Conservation (phyloP, 1,140 invertebrate species). For the Akabosia matsudoensis region DNA sequence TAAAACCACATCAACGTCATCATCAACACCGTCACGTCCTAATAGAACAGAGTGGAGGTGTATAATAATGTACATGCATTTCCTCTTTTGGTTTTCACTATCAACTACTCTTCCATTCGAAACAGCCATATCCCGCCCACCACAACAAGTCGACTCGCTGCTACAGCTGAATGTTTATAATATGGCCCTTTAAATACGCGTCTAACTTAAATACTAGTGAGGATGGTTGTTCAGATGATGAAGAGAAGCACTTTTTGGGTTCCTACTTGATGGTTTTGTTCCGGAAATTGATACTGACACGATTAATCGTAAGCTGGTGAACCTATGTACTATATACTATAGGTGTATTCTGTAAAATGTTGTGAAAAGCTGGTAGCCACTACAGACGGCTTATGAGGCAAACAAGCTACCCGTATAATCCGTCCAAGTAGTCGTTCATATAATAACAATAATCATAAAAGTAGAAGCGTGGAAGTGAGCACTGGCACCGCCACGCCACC, state of each 20-base stretch:
- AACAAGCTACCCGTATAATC: neutral
- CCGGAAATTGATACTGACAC: slow-evolving; percentile 11
- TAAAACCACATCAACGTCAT: neutral
- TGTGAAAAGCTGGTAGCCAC: too few relatives aligned
- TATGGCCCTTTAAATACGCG: too few relatives aligned
- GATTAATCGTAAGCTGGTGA: neutral
- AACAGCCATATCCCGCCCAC: too few relatives aligned
- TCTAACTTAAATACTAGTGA: too few relatives aligned
- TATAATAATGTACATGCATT: neutral
- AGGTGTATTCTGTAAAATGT: neutral
- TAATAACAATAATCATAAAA: neutral
- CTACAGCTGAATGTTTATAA: too few relatives aligned
- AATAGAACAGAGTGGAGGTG: neutral
- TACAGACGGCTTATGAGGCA: too few relatives aligned
- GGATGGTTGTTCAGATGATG: neutral
- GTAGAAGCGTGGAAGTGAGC: neutral
- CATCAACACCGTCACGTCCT: neutral
- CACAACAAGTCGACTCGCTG: too few relatives aligned
- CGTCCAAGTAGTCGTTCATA: neutral
- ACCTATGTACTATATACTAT: neutral
- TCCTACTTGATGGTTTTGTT: neutral
- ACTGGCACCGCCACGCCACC: neutral
- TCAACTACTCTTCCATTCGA: too few relatives aligned
- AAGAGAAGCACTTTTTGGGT: neutral
- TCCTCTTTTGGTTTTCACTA: neutral